Conservation (phyloP, 2,797 vertebrate species). For the Decapterus maruadsi region DNA sequence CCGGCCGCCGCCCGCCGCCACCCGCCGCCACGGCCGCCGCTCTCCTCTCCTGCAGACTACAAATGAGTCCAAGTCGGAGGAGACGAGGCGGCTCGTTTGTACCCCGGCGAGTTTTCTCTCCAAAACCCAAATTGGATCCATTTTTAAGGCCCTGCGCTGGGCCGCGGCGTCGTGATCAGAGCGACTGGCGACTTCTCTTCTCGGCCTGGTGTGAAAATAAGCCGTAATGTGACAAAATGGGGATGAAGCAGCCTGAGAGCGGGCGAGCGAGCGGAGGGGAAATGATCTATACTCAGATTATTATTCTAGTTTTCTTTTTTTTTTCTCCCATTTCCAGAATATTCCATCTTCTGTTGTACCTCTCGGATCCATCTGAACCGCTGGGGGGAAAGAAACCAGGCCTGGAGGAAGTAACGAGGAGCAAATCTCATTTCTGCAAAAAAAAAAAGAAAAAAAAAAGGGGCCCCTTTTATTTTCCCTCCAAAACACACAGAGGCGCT, state of each 20-base stretch:
- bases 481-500: conserved; percentile 74
- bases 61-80: conserved; percentile 65
- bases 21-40: neutral
- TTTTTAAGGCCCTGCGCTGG: conserved; percentile 64
- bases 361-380: conserved; percentile 62
- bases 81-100: conserved; percentile 68
- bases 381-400: conserved; percentile 33
- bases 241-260: conserved; percentile 48
- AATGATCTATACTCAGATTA: conserved; percentile 68
- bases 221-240: conserved; percentile 69
- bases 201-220: conserved; percentile 60
- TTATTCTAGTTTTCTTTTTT: neutral
- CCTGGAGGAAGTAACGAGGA: conserved; percentile 65
- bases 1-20: neutral
- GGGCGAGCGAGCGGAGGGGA: conserved; percentile 54
- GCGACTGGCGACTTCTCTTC: conserved; percentile 58
- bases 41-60: conserved; percentile 58
- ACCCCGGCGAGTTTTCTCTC: conserved; percentile 55
- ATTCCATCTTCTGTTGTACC: conserved; percentile 65
- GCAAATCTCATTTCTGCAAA: conserved; percentile 74
- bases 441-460: conserved; percentile 26
- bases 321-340: conserved; percentile 45
- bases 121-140: conserved; percentile 69
- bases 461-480: conserved; percentile 69
- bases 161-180: conserved; percentile 58